A percentile compares a stretch with the other conserved stretches of the same genome.
These are phyloP conservation scores for Quiscalus mexicanus DNA, from an alignment of 2,113 vertebrate species.

Conservation along the genomic window DNA sequence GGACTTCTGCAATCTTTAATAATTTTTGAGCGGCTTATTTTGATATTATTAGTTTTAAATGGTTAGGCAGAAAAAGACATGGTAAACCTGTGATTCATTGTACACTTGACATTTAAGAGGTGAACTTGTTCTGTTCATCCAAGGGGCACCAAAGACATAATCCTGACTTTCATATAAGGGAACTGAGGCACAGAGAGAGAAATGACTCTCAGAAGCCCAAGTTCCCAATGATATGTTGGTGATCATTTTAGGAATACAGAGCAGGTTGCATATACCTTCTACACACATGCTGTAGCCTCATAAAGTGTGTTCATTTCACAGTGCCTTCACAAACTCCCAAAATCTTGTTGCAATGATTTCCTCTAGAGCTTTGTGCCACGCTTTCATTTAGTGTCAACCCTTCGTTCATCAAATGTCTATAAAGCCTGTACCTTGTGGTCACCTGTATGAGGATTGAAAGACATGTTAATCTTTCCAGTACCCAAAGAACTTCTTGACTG, in stretches of 20 bases:
- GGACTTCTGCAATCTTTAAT: background rate
- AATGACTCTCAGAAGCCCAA: background rate
- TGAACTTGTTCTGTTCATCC: background rate
- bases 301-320: background rate
- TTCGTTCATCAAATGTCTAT: background rate
- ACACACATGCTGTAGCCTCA: accelerated
- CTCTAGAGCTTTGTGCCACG: background rate
- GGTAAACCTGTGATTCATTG: background rate
- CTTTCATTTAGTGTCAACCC: background rate
- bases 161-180: background rate
- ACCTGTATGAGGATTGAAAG: background rate
- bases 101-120: background rate
- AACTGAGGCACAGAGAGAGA: background rate
- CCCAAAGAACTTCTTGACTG: background rate
- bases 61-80: background rate
- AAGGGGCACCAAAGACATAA: background rate
- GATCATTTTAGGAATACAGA: background rate
- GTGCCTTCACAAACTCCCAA: background rate
- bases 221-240: background rate
- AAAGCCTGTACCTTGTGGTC: background rate
- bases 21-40: background rate
- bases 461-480: background rate
- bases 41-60: background rate
- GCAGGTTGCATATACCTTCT: background rate
- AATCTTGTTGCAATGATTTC: background rate